Conservation (phyloP, 2,797 vertebrate genomes). For the Neosilurus mollespiculum region DNA sequence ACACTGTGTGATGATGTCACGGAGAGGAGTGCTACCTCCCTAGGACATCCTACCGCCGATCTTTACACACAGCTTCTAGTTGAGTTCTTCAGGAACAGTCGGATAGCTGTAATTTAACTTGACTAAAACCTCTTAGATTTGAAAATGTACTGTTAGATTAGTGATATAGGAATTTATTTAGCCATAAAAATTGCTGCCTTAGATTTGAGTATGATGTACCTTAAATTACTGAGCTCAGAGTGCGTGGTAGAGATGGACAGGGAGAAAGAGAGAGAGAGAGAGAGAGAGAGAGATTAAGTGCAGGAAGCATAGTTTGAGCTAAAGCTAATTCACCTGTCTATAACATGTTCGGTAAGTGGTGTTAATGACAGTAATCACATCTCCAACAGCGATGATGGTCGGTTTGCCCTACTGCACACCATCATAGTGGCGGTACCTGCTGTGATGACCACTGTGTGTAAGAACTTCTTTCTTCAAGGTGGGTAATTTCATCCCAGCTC, state of each 20-base stretch:
- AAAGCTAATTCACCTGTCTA: slow-evolving; percentile 47
- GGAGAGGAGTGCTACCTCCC: too few relatives aligned
- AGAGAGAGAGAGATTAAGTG: slow-evolving; percentile 4
- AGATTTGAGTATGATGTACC: not conserved
- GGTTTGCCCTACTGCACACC: slow-evolving; percentile 27
- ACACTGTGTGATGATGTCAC: too few relatives aligned
- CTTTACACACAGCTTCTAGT: too few relatives aligned
- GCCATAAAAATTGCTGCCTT: not conserved
- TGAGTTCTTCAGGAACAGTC: not conserved
- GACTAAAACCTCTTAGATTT: not conserved
- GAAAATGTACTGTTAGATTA: not conserved
- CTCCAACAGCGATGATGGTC: slow-evolving; percentile 26
- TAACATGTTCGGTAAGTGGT: slow-evolving; percentile 37
- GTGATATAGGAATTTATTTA: not conserved
- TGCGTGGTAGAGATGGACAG: not conserved
- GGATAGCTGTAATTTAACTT: not conserved
- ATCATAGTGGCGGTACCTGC: slow-evolving; percentile 11
- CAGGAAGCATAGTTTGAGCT: slow-evolving; percentile 24
- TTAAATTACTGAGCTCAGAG: not conserved
- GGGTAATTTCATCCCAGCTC: slow-evolving; percentile 23
- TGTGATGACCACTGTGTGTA: slow-evolving; percentile 22
- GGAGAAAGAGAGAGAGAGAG: slow-evolving; percentile 16
- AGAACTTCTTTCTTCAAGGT: slow-evolving; percentile 18
- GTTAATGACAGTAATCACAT: slow-evolving; percentile 46
- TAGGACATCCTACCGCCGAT: too few relatives aligned